Evolutionary conservation across 1,140 invertebrate genomes (phyloP).

Genomic region (Rhyacophila brunnea): DNA sequence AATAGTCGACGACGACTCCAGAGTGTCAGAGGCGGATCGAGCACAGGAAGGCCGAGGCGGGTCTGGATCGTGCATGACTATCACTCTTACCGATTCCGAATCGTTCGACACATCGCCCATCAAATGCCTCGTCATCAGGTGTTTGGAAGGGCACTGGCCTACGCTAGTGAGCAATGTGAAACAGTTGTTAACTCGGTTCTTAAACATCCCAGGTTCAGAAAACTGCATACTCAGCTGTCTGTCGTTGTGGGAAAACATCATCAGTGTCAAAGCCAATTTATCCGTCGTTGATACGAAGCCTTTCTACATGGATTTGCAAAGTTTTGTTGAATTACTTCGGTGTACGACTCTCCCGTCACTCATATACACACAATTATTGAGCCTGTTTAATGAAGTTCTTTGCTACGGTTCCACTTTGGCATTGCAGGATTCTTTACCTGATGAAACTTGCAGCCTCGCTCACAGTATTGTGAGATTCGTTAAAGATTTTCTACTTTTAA

Average conservation of each 20-base stretch:
- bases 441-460: conserved; percentile 82
- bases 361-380: conserved; percentile 80
- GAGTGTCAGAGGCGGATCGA: background rate
- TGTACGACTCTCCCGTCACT: conserved; percentile 71
- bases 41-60: background rate
- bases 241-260: conserved; percentile 85
- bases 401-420: conserved; percentile 88
- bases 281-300: conserved; percentile 85
- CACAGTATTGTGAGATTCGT: conserved; percentile 82
- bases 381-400: conserved; percentile 82
- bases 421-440: conserved; percentile 79
- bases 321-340: conserved; percentile 72
- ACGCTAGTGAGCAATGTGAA: conserved; percentile 68
- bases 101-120: conserved; percentile 77
- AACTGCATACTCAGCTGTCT: conserved; percentile 78
- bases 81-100: conserved; percentile 73
- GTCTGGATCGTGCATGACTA: conserved; percentile 60
- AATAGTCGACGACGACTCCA: background rate
- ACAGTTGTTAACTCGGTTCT: conserved; percentile 54
- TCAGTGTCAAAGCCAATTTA: conserved; percentile 86
- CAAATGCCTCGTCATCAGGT: conserved; percentile 82
- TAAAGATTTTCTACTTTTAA: conserved; percentile 80
- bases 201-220: conserved; percentile 60
- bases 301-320: conserved; percentile 81
- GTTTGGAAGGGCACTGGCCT: conserved; percentile 79